Evolutionary conservation across 1,140 invertebrate genomes (phyloP).

Genomic region (Neomicropteryx cornuta): DNA sequence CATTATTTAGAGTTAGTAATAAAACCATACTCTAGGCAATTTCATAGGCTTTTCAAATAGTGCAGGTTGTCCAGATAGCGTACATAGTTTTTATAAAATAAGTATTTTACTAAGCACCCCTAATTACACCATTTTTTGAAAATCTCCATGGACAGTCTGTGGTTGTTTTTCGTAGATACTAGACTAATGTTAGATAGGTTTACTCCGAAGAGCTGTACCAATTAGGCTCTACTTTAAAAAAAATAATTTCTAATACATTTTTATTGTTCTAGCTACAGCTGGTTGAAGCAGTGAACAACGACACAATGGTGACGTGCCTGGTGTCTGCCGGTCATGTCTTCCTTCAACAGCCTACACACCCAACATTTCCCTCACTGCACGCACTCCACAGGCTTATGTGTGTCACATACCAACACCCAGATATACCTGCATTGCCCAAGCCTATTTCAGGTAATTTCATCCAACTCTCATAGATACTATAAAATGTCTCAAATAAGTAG

Average conservation of each 20-base stretch:
- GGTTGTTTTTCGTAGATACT: constrained; percentile 11
- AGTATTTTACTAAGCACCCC: too few species aligned
- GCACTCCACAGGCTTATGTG: constrained; percentile 66
- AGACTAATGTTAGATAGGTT: too few species aligned
- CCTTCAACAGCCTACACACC: constrained; percentile 88
- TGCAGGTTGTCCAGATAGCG: too few species aligned
- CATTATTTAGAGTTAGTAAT: too few species aligned
- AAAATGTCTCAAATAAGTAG: constrained; percentile 2
- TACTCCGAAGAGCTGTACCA: background rate
- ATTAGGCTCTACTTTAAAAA: background rate
- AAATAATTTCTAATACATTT: constrained; percentile 1
- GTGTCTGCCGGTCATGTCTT: constrained; percentile 81
- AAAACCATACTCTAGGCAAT: too few species aligned
- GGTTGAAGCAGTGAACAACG: constrained; percentile 85
- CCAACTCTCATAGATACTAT: constrained; percentile 3
- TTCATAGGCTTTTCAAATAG: too few species aligned
- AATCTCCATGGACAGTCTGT: too few species aligned
- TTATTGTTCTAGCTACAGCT: constrained; percentile 58
- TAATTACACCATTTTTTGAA: too few species aligned
- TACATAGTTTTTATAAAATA: too few species aligned
- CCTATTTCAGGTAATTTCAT: constrained; percentile 45
- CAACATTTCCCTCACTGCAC: constrained; percentile 71
- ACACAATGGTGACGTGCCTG: constrained; percentile 77
- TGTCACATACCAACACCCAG: constrained; percentile 47
- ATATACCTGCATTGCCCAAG: constrained; percentile 52